Conservation (phyloP, 2,888 invertebrate genomes). For the Melitaea athalia region DNA sequence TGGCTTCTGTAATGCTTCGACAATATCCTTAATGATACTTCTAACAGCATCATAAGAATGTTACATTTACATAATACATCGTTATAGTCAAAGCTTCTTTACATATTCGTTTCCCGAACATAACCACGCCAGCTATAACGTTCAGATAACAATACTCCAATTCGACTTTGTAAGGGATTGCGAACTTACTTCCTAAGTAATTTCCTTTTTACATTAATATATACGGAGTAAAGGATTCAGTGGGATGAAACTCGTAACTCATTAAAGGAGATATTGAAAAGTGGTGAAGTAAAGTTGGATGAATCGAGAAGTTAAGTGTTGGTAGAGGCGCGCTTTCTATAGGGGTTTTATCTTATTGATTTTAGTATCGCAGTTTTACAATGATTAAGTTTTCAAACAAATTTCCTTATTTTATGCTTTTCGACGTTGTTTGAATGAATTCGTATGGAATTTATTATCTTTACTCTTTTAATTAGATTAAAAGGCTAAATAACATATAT, state of each 20-base stretch:
- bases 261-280: conserved; percentile 37
- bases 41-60: conserved; percentile 11
- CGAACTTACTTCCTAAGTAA: conserved; percentile 37
- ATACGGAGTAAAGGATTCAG: conserved; percentile 26
- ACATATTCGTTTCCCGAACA: conserved; percentile 26
- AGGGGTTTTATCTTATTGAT: neutral
- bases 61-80: conserved; percentile 26
- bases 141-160: conserved; percentile 30
- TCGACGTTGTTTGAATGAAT: neutral
- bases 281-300: conserved; percentile 18
- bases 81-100: conserved; percentile 22
- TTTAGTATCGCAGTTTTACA: neutral
- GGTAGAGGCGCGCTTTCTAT: neutral
- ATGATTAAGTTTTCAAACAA: conserved; percentile 1
- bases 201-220: conserved; percentile 33
- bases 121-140: conserved; percentile 22
- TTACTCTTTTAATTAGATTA: too few species aligned
- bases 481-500: too few species aligned
- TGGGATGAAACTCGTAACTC: conserved; percentile 33
- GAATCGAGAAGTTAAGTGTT: conserved; percentile 9
- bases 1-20: conserved; percentile 4
- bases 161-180: conserved; percentile 33
- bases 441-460: too few species aligned
- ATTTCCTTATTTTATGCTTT: neutral
- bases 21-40: conserved; percentile 20